Evolutionary conservation across 2,797 vertebrate species (phyloP), one percentile per base, ranked within the genome.

Genomic region (Ciconia nigra): DNA sequence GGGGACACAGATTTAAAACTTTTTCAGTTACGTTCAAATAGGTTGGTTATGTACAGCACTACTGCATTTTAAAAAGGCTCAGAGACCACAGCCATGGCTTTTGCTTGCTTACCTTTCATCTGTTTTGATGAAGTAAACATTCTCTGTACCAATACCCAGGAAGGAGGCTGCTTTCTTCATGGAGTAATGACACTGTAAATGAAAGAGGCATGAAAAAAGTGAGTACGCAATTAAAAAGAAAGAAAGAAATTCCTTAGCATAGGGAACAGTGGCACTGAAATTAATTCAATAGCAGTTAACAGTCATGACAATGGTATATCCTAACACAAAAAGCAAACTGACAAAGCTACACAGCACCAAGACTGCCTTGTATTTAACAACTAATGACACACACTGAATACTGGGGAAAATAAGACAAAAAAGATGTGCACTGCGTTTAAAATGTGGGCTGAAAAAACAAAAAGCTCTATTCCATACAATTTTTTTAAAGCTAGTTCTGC

Each of bases 141-240:
- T 99, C 95, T 98, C 97, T 11, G 98, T 99, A 87, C 99, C 99
- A 81, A 99, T 98, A 65, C 98, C 98, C 93, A 99, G 97, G 86
- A 99, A 98, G 49, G 98, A 98, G 19, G 98, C 98, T 88, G 98
- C 98, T 96, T 99, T 99, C 97, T 98, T 98, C 98, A 99, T 98
- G 44, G 98, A 99, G 89, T 99, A 99, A 98, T 99, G 98, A 92
- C 98, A 97, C 98, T 99, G 93, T 83, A 94, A 91, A 85, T 33
- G 20, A 58, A 47, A 95, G 25, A 42, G 28, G 26, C 14, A 86
- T 9, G 9, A 35, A 80, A n/a, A 54, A 70, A 24, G 15, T 54
- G 28, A 89, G 54, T 3, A 39, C 0, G 4, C 19, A 66, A 87
- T 41, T 83, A 87, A 83, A 88, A 70, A 10, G 4, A 88, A 59